Evolutionary conservation across 2,113 vertebrate species (phyloP), one percentile per base, ranked within the genome.

Genomic region (Jacana jacana): DNA sequence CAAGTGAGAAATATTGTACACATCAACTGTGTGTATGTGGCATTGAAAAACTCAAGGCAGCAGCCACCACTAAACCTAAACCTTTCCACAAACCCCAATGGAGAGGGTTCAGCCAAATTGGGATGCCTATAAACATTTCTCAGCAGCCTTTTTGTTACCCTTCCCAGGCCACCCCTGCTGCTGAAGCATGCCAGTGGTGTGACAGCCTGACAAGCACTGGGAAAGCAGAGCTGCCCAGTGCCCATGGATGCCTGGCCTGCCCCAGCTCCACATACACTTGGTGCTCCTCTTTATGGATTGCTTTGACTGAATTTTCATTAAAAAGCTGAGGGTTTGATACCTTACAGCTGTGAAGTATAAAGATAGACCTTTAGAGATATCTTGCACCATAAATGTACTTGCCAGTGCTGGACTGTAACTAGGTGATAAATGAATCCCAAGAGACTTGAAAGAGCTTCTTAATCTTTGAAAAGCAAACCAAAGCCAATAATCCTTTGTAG

Each of bases 381-480:
- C 40, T 89, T 81, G 46, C 39, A 39, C 49, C 24, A 57, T 79
- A 69, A 95, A 79, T 17, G 10, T 60, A 65, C 70, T 93, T 83
- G 44, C 54, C 63, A 89, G 28, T 40, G n/a, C 66, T 90, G 75
- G 71, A 76, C 82, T 97, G 48, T 65, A 90, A 65, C 79, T 77
- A 57, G 60, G 68, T 88, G 92, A 94, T 92, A 91, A 93, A 94
- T 70, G 61, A 90, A 88, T 44, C 70, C 54, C 49, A 69, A 72
- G 66, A 65, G 66, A 86, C 86, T 90, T 88, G 72, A 94, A 95
- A 90, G 88, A 77, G 82, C 15, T 89, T 58, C 81, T 82, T 70
- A 66, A 66, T 88, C 80, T 90, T 86, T 81, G 91, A 83, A 94
- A 88, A 94, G 68, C 49, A 86, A 92, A 70, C 60, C 92, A 90